These are phyloP conservation scores for Zootermopsis nevadensis DNA, from an alignment of 2,888 invertebrate genomes.

Conservation along the genomic window DNA sequence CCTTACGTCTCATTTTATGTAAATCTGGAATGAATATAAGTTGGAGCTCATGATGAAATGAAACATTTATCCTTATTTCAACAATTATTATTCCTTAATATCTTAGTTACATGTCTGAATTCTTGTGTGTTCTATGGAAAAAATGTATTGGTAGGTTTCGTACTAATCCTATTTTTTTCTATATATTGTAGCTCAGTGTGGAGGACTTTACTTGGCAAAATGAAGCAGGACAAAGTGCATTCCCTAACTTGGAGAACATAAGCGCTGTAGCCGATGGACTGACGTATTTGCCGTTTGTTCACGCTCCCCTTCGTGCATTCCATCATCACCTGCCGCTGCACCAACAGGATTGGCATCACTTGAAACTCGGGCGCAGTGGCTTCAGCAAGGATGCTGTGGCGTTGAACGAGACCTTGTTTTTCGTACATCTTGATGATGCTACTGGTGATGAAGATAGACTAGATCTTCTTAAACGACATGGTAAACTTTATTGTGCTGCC, in stretches of 20 bases:
- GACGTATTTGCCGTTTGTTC: constrained; percentile 45
- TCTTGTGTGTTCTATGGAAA: too few relatives aligned
- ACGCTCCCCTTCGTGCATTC: constrained; percentile 36
- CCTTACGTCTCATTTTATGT: too few relatives aligned
- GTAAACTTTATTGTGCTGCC: background rate
- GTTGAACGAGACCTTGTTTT: constrained; percentile 41
- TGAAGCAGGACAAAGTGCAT: constrained; percentile 54
- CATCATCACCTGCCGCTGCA: constrained; percentile 27
- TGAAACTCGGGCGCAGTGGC: constrained; percentile 24
- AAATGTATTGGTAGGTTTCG: too few relatives aligned
- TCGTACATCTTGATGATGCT: constrained; percentile 55
- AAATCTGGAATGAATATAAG: too few relatives aligned
- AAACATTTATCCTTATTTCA: too few relatives aligned
- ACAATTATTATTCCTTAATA: too few relatives aligned
- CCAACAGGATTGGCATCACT: constrained; percentile 29
- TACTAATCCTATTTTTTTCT: too few relatives aligned
- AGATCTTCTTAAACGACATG: constrained; percentile 71
- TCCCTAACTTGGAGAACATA: constrained; percentile 42
- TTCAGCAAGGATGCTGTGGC: background rate
- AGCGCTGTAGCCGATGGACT: constrained; percentile 7
- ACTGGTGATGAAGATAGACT: constrained; percentile 64
- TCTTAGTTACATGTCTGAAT: too few relatives aligned
- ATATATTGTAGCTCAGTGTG: constrained; percentile 63
- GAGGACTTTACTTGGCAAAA: constrained; percentile 70
- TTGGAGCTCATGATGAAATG: too few relatives aligned